Evolutionary conservation across 2,113 vertebrate species (phyloP), one percentile per base, ranked within the genome.

Genomic region (Melierax canorus): DNA sequence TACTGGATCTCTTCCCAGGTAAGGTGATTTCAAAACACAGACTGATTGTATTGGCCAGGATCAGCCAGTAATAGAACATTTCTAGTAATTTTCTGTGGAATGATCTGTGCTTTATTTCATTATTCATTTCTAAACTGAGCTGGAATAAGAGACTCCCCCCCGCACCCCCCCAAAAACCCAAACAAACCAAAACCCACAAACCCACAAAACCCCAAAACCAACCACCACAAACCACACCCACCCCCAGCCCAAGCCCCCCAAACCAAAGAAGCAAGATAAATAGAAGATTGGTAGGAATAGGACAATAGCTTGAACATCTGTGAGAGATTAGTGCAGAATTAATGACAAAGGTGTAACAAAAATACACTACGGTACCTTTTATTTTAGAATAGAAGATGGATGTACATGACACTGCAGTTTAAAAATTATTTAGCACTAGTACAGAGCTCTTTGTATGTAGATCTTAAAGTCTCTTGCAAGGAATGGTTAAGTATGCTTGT

Each of bases 121-220:
- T 56, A 86, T 26, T 88, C 30, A 59, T 7, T 75, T 93, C n/a
- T 67, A 71, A 90, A 93, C 29, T 50, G 11, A 83, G 16, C 32
- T 66, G 36, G 15, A 90, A 53, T 58, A 66, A 66, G 29, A 53
- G 10, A 41, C 48, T 22, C 20, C 38, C 38, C 38, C 38, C 38
- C n/a, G n/a, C 10, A 10, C 9, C 0, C 7, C 12, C 0, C 6
- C 5, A 2, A 12, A 45, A 43, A 18, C 10, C 38, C 10, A 10
- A 39, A 39, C 38, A 39, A 39, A 39, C 38, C 38, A 39, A 39
- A 41, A 14, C 13, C 41, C 41, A 41, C 41, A 41, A n/a, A n/a
- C n/a, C n/a, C 41, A 41, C 41, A 41, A 41, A 41, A 41, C 15
- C 41, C 41, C 15, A 6, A 41, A 41, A 41, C 41, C 41, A 41